Evolutionary conservation across 2,113 vertebrate genomes (phyloP).

Genomic region (Barnardius zonarius): DNA sequence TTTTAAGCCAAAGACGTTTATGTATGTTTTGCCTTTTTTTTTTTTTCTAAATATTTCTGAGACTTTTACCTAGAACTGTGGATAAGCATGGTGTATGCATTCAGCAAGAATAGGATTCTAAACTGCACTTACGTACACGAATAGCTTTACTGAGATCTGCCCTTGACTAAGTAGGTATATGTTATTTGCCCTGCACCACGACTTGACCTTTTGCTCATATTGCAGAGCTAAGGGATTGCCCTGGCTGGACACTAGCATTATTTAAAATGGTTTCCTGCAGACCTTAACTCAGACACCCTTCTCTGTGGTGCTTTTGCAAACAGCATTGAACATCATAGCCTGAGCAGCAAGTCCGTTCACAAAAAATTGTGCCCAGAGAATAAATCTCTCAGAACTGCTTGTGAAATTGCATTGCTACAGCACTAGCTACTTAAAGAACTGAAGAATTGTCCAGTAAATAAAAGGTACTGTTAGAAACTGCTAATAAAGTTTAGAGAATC

Average conservation of each 20-base stretch:
- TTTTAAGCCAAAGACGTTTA: background rate
- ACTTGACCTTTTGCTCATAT: background rate
- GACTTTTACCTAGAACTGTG: background rate
- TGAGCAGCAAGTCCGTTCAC: conserved; percentile 16
- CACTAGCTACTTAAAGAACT: background rate
- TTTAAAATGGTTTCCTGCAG: background rate
- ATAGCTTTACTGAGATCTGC: background rate
- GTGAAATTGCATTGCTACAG: conserved; percentile 8
- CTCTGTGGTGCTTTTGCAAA: background rate
- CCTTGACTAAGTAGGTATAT: background rate
- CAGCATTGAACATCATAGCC: background rate
- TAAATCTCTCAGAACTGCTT: conserved; percentile 3
- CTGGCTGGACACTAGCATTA: background rate
- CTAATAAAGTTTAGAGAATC: conserved; percentile 55
- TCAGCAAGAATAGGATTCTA: background rate
- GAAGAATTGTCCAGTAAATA: conserved; percentile 41
- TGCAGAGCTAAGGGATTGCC: background rate
- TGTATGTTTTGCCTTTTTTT: background rate
- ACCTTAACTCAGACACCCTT: background rate
- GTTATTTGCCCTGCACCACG: background rate
- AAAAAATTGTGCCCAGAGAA: conserved; percentile 31
- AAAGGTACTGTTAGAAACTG: conserved; percentile 20
- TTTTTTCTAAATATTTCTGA: background rate
- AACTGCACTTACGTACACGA: background rate
- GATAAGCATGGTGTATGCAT: background rate